Evolutionary conservation across 2,797 vertebrate species (phyloP).

Genomic region (Anguilla pacifica): DNA sequence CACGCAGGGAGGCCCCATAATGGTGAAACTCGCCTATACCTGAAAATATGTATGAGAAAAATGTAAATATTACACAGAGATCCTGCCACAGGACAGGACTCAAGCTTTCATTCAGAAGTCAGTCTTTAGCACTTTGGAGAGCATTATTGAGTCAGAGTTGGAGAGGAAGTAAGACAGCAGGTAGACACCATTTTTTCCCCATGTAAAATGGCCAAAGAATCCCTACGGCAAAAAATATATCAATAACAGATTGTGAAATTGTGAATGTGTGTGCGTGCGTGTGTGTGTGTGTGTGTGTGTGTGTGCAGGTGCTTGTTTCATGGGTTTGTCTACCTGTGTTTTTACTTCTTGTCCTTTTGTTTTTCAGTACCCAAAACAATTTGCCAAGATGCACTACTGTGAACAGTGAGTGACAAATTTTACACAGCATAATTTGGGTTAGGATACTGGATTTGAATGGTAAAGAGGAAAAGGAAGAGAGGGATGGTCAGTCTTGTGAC

Average conservation of each 20-base stretch:
- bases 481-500: constrained; percentile 31
- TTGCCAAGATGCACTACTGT: background rate
- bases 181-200: constrained; percentile 21
- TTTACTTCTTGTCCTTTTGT: background rate
- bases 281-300: background rate
- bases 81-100: background rate
- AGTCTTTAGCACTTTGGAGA: constrained; percentile 11
- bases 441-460: background rate
- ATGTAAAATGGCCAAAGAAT: constrained; percentile 19
- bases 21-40: constrained; percentile 35
- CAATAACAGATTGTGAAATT: constrained; percentile 21
- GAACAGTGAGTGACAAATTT: background rate
- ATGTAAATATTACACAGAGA: constrained; percentile 15
- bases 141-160: background rate
- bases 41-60: constrained; percentile 5
- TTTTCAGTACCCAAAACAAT: background rate
- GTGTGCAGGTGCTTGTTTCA: background rate
- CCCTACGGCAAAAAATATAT: constrained; percentile 11
- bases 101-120: background rate
- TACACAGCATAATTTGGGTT: background rate
- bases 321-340: background rate
- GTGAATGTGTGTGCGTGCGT: background rate
- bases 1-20: constrained; percentile 58
- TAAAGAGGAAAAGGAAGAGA: background rate
- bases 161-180: background rate